Conservation (phyloP, 2,113 vertebrate genomes). For the Colius striatus region DNA sequence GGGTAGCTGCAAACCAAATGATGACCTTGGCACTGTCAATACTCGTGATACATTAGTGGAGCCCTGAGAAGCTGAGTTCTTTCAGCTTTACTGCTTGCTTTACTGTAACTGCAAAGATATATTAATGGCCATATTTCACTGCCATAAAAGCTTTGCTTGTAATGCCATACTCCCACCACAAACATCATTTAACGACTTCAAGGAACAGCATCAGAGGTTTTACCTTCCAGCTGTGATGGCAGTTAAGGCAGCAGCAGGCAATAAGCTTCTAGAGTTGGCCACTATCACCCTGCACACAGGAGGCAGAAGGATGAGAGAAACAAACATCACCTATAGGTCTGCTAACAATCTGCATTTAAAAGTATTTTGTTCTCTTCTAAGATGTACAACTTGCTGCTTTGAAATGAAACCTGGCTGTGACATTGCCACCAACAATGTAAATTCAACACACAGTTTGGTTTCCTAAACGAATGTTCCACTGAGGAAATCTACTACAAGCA, state of each 20-base stretch:
- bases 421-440: neutral
- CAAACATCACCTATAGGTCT: neutral
- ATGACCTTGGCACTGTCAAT: neutral
- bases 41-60: neutral
- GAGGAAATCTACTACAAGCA: neutral
- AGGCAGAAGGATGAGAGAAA: neutral
- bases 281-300: neutral
- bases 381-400: neutral
- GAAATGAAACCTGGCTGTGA: neutral
- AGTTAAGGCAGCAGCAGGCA: neutral
- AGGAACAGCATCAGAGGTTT: neutral
- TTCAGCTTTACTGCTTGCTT: neutral
- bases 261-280: neutral
- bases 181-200: neutral
- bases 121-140: neutral
- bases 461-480: neutral
- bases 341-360: neutral
- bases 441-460: neutral
- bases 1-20: neutral
- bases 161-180: neutral
- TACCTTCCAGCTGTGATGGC: neutral
- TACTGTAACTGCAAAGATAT: neutral
- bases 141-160: neutral
- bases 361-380: neutral
- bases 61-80: neutral